Evolutionary conservation across 2,888 invertebrate genomes (phyloP).

Genomic region (Lasioglossum calceatum): DNA sequence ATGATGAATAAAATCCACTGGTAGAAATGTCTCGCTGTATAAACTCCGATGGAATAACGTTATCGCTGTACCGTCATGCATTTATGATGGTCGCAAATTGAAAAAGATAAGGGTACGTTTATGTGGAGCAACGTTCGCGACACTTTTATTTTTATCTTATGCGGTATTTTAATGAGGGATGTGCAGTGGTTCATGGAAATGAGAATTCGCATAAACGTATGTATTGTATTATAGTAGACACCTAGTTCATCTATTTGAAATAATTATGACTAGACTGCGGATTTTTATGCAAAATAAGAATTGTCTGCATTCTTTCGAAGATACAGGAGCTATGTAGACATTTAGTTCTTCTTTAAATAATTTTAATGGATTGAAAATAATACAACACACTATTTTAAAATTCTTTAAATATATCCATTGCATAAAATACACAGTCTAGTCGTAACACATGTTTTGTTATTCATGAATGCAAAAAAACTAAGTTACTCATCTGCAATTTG

Average conservation of each 20-base stretch:
- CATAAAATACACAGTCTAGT: too few species aligned
- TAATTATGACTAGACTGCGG: not conserved
- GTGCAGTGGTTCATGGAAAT: not conserved
- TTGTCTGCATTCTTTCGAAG: too few species aligned
- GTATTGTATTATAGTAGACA: not conserved
- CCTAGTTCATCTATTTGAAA: not conserved
- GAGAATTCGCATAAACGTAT: not conserved
- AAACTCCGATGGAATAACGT: not conserved
- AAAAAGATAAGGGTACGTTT: not conserved
- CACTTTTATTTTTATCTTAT: not conserved
- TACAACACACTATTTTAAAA: not conserved
- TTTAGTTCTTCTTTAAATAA: too few species aligned
- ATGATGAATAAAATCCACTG: not conserved
- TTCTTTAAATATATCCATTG: not conserved
- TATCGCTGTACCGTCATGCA: not conserved
- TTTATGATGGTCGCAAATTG: not conserved
- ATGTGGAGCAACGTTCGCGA: constrained; percentile 16
- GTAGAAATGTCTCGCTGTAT: not conserved
- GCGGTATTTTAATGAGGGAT: not conserved
- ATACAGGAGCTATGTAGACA: too few species aligned
- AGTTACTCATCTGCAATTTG: not conserved
- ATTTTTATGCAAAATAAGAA: too few species aligned
- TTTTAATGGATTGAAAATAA: too few species aligned
- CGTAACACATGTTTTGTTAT: not conserved
- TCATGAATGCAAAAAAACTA: not conserved